Percentiles rank a stretch among this genome's conserved stretches.
Conservation (phyloP, 2,113 vertebrate genomes). For the Gnathonemus echidnorhynchus region DNA sequence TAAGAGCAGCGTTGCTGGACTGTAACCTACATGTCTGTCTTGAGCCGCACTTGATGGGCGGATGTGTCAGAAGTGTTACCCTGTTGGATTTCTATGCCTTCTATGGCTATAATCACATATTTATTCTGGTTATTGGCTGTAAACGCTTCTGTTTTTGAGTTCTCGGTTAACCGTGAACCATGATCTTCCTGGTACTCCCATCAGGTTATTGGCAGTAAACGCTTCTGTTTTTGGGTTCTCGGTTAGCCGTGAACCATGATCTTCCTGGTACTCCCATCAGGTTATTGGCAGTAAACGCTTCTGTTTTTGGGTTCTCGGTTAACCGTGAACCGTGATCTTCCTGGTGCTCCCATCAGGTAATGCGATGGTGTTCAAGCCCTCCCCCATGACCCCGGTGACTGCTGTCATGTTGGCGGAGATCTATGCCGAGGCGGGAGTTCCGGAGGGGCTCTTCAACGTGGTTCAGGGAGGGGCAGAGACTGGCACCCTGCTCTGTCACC, state of each 20-base stretch:
- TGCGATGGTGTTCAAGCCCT: conserved; percentile 91
- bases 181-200: neutral
- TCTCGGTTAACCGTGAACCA: neutral
- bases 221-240: neutral
- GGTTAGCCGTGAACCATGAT: neutral
- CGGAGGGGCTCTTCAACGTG: conserved; percentile 87
- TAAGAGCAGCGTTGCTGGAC: neutral
- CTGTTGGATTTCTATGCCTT: neutral
- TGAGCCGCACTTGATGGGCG: neutral
- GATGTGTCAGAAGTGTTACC: neutral
- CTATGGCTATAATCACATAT: neutral
- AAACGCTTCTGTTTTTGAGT: neutral
- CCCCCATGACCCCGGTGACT: conserved; percentile 82
- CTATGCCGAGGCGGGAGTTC: conserved; percentile 77
- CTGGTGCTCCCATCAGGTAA: conserved; percentile 66
- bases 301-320: neutral
- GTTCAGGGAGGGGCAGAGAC: conserved; percentile 87
- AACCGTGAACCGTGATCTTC: neutral
- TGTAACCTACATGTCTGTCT: neutral
- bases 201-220: conserved; percentile 51
- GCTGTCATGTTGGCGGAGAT: conserved; percentile 83
- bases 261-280: conserved; percentile 45
- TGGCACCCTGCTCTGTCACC: conserved; percentile 78
- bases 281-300: conserved; percentile 29
- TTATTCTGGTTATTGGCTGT: neutral